Percentiles rank a stretch among this genome's conserved stretches.
Evolutionary conservation across 2,888 invertebrate species (phyloP).

Genomic region (Busseola fusca): DNA sequence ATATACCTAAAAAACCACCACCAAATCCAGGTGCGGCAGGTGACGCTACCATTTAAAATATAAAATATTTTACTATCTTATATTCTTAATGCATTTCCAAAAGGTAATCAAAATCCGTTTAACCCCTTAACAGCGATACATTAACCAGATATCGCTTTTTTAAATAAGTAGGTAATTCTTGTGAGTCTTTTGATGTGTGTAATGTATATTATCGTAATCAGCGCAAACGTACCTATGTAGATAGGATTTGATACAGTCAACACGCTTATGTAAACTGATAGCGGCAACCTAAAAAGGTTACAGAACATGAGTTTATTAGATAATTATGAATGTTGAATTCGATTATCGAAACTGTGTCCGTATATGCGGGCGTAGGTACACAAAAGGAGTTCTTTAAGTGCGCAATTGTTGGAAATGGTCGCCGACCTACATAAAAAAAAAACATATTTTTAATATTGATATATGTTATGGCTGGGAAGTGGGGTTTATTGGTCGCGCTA

Average conservation of each 20-base stretch:
- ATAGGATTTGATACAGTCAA: conserved; percentile 77
- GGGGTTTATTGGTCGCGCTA: not conserved
- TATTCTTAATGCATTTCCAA: conserved; percentile 26
- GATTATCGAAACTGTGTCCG: conserved; percentile 78
- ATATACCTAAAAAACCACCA: not conserved
- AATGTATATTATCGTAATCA: conserved; percentile 69
- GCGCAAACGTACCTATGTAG: conserved; percentile 71
- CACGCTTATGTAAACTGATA: conserved; percentile 82
- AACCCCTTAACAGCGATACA: conserved; percentile 38
- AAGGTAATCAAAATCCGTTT: conserved; percentile 37
- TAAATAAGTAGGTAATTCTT: conserved; percentile 57
- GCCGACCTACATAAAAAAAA: conserved; percentile 51
- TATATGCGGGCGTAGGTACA: conserved; percentile 72
- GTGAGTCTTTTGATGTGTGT: conserved; percentile 62
- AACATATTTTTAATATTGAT: conserved; percentile 9
- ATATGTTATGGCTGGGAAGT: not conserved
- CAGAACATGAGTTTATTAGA: conserved; percentile 86
- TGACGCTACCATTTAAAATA: conserved; percentile 5
- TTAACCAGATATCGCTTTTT: conserved; percentile 44
- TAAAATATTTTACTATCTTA: conserved; percentile 3
- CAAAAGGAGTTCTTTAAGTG: conserved; percentile 62
- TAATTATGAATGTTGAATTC: conserved; percentile 83
- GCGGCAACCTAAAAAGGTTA: conserved; percentile 84
- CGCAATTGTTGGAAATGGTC: conserved; percentile 53
- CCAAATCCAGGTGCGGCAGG: not conserved